A percentile compares a stretch with the other conserved stretches of the same genome.
Evolutionary conservation across 1,140 invertebrate genomes (phyloP).

Genomic region (Platyura marginata): DNA sequence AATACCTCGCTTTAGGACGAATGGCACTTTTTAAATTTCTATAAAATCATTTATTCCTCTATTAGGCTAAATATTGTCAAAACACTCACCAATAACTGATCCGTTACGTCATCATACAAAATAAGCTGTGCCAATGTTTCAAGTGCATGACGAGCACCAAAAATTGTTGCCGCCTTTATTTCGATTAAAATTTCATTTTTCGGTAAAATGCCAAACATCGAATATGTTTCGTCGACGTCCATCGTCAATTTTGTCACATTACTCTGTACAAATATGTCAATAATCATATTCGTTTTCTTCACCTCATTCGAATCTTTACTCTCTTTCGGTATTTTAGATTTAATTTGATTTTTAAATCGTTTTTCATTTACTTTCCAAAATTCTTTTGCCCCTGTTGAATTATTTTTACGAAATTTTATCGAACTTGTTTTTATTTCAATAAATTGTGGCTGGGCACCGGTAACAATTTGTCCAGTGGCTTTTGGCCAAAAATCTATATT

Average conservation of each 20-base stretch:
- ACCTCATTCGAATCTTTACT: neutral
- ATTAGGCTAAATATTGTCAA: no score
- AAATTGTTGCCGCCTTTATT: constrained; percentile 38
- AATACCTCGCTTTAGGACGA: no score
- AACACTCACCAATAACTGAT: no score
- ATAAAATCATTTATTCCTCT: no score
- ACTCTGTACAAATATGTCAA: constrained; percentile 2
- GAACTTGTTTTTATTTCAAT: neutral
- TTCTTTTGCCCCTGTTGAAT: neutral
- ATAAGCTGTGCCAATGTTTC: constrained; percentile 55
- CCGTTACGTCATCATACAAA: constrained; percentile 39
- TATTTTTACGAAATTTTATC: neutral
- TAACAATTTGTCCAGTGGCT: no score
- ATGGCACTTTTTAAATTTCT: no score
- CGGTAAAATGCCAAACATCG: constrained; percentile 26
- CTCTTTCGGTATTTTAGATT: neutral
- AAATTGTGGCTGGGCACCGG: no score
- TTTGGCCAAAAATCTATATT: no score
- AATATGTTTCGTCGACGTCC: constrained; percentile 42
- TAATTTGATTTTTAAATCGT: neutral
- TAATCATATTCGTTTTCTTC: neutral
- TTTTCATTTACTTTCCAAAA: neutral
- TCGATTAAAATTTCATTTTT: constrained; percentile 32
- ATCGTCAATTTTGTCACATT: constrained; percentile 30
- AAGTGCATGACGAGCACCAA: constrained; percentile 46